Percentiles rank a stretch among this genome's conserved stretches.
Conservation (phyloP, 2,888 invertebrate genomes). For the Dilophus febrilis region DNA sequence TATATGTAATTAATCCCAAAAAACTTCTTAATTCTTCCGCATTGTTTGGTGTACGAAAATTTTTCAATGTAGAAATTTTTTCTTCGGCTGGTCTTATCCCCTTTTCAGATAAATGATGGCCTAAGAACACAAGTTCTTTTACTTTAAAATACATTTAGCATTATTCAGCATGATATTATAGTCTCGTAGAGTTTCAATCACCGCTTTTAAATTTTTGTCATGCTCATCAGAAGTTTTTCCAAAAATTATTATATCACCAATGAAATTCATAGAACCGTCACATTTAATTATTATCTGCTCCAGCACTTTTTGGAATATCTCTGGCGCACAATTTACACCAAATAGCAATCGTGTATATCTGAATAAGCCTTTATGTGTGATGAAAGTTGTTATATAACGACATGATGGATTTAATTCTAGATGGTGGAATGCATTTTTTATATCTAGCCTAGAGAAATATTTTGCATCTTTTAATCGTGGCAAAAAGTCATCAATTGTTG, state of each 20-base stretch:
- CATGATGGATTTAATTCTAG: no score
- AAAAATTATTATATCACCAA: slow-evolving; percentile 15
- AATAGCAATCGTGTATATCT: slow-evolving; percentile 22
- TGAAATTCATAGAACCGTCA: slow-evolving; percentile 15
- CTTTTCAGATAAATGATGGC: slow-evolving; percentile 12
- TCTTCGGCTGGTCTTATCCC: slow-evolving; percentile 12
- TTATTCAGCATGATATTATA: slow-evolving; percentile 16
- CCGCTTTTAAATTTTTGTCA: slow-evolving; percentile 13
- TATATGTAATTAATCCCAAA: no score
- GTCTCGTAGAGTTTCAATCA: slow-evolving; percentile 12
- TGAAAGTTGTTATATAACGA: slow-evolving; percentile 14
- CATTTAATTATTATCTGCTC: slow-evolving; percentile 16
- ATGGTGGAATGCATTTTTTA: no score
- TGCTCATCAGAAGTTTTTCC: slow-evolving; percentile 16
- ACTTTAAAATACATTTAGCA: slow-evolving; percentile 12
- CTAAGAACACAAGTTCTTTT: slow-evolving; percentile 14
- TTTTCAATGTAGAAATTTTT: slow-evolving; percentile 11
- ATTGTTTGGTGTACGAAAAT: slow-evolving; percentile 13
- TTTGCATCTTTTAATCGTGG: no score
- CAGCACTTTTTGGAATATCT: slow-evolving; percentile 13
- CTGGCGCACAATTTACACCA: slow-evolving; percentile 17
- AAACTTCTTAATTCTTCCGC: slow-evolving; percentile 19
- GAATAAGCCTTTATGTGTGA: slow-evolving; percentile 11
- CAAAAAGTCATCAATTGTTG: no score
- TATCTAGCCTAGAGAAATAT: no score